These are phyloP conservation scores for Rhea pennata DNA, from an alignment of 2,113 vertebrate genomes.

Conservation along the genomic window DNA sequence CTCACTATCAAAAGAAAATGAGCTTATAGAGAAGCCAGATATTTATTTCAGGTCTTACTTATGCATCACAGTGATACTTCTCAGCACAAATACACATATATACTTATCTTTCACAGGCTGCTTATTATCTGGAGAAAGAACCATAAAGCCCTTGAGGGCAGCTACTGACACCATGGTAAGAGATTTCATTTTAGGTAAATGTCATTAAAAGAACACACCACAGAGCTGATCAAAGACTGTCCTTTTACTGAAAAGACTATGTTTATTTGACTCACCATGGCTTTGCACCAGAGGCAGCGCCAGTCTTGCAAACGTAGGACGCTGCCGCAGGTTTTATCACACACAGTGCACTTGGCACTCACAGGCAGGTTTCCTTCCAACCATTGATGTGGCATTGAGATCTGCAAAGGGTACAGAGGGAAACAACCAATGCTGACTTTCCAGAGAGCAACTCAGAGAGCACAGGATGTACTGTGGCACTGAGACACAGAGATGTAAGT, in stretches of 20 bases:
- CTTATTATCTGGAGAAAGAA: neutral
- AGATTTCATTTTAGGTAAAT: neutral
- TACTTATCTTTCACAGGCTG: neutral
- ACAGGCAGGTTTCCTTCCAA: conserved; percentile 95
- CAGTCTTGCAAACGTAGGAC: conserved; percentile 95
- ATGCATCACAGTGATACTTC: neutral
- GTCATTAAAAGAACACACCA: neutral
- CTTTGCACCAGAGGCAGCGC: conserved; percentile 98
- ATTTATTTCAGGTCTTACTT: neutral
- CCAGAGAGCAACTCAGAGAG: neutral
- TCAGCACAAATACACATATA: neutral
- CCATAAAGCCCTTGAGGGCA: neutral
- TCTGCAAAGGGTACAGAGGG: conserved; percentile 73
- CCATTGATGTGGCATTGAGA: conserved; percentile 99
- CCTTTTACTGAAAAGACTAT: neutral
- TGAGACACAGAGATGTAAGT: neutral
- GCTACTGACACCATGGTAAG: neutral
- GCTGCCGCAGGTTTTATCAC: conserved; percentile 96
- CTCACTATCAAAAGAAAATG: neutral
- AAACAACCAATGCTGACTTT: neutral
- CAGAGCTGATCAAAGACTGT: neutral
- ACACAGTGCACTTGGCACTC: conserved; percentile 92
- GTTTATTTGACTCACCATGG: conserved; percentile 84
- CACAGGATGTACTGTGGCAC: neutral
- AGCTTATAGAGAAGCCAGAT: neutral